A percentile compares a stretch with the other conserved stretches of the same genome.
These are phyloP conservation scores for Phocides pigmalion DNA, from an alignment of 1,140 invertebrate species.

Conservation along the genomic window DNA sequence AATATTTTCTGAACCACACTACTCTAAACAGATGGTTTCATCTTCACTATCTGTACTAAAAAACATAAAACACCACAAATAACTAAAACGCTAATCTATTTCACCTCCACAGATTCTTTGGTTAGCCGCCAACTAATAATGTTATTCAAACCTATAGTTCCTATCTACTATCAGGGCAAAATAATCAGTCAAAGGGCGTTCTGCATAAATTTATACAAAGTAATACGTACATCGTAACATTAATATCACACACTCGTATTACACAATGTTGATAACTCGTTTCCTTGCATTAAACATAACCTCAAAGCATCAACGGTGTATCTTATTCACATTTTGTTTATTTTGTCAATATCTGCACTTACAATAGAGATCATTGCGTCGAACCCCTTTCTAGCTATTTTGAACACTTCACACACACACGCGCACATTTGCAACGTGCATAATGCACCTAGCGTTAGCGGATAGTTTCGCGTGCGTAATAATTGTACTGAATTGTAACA, in stretches of 20 bases:
- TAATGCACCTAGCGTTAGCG: conserved; percentile 61
- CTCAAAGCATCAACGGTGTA: conserved; percentile 61
- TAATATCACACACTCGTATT: conserved; percentile 25
- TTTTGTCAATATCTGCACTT: conserved; percentile 59
- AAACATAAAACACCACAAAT: conserved; percentile 29
- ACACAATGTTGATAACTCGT: conserved; percentile 34
- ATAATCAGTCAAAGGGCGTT: conserved; percentile 20
- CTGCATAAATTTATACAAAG: conserved; percentile 15
- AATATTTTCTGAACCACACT: background rate
- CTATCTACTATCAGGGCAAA: conserved; percentile 20
- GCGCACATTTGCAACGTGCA: conserved; percentile 67
- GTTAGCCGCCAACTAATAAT: conserved; percentile 49
- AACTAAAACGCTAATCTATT: conserved; percentile 30
- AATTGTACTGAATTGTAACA: conserved; percentile 56
- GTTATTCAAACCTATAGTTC: conserved; percentile 33
- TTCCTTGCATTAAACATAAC: conserved; percentile 64
- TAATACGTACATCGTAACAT: conserved; percentile 10
- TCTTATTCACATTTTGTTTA: conserved; percentile 35
- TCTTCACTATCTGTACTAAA: conserved; percentile 6
- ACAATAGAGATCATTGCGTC: conserved; percentile 71
- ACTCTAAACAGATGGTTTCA: background rate
- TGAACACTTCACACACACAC: conserved; percentile 76
- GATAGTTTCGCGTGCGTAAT: conserved; percentile 60
- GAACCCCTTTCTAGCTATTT: conserved; percentile 76
- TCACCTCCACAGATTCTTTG: conserved; percentile 38